A percentile compares a stretch with the other conserved stretches of the same genome.
phyloP scores from a whole-genome alignment of 2,888 invertebrate genomes.

The Aphodius sticticus region DNA sequence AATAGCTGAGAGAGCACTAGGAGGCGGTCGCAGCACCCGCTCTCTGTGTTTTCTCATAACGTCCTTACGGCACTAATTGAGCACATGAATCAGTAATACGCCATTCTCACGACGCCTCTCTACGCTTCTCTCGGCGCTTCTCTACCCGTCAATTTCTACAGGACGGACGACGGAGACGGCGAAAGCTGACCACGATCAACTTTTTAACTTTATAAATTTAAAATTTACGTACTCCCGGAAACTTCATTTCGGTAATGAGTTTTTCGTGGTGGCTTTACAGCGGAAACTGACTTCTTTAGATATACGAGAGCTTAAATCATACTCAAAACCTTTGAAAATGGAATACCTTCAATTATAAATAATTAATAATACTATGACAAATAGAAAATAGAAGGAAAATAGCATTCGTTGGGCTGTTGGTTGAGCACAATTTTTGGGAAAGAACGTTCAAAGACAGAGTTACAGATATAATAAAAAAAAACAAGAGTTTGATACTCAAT shows the following conservation, averaged over 20 bases:
- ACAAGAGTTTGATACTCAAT: no score
- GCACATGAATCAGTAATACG: slow-evolving; percentile 54
- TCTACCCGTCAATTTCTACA: neutral
- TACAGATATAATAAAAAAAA: no score
- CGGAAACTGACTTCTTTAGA: neutral
- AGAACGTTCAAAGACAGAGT: no score
- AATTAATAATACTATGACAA: no score
- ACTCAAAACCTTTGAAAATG: no score
- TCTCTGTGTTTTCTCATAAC: slow-evolving; percentile 47
- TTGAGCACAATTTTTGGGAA: no score
- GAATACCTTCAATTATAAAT: no score
- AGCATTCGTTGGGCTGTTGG: no score
- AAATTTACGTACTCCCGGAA: neutral
- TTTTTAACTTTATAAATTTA: slow-evolving; percentile 4
- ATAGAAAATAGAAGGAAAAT: no score
- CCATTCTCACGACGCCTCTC: slow-evolving; percentile 50
- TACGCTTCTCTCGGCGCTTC: neutral
- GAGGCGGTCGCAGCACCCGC: slow-evolving; percentile 37
- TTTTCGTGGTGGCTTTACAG: neutral
- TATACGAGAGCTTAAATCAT: no score
- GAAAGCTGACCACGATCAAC: slow-evolving; percentile 11
- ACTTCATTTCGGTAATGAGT: neutral
- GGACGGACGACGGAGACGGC: neutral
- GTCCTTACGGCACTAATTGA: slow-evolving; percentile 56
- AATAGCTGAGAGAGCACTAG: slow-evolving; percentile 49